A percentile compares a stretch with the other conserved stretches of the same genome.
Evolutionary conservation across 30 jellyfish, hydroid and myxozoan genomes (phyloP).

Genomic region (Nemopilema nomurai): DNA sequence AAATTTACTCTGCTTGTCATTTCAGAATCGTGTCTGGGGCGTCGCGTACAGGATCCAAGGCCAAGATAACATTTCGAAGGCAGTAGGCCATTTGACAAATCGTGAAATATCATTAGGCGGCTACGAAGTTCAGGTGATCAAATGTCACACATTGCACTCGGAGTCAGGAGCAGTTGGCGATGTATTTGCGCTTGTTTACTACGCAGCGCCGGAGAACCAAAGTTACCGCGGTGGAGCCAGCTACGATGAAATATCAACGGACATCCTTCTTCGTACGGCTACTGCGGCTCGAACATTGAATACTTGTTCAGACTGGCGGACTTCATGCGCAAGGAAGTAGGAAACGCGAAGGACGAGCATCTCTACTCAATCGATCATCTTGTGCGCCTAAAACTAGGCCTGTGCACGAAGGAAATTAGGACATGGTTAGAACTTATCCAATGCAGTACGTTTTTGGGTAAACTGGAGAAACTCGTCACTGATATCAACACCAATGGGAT

Average conservation of each 20-base stretch:
- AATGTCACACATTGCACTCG: constrained; percentile 24
- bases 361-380: constrained; percentile 58
- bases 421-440: constrained; percentile 73
- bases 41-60: constrained; percentile 79
- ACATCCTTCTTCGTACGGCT: constrained; percentile 73
- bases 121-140: constrained; percentile 43
- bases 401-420: constrained; percentile 40
- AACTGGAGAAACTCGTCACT: neutral
- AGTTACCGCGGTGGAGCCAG: constrained; percentile 66
- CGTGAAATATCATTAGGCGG: constrained; percentile 86
- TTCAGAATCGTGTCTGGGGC: constrained; percentile 94
- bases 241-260: constrained; percentile 43
- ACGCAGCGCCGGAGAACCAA: constrained; percentile 73
- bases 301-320: constrained; percentile 81
- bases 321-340: constrained; percentile 69
- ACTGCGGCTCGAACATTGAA: constrained; percentile 84
- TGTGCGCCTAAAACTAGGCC: constrained; percentile 71
- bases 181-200: constrained; percentile 62
- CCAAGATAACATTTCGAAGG: constrained; percentile 65
- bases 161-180: neutral
- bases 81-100: constrained; percentile 56
- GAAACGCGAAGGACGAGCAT: constrained; percentile 76
- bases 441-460: constrained; percentile 15
- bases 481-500: neutral
- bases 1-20: too few relatives aligned